A percentile compares a stretch with the other conserved stretches of the same genome.
These are phyloP conservation scores for Fregata magnificens DNA, from an alignment of 2,113 vertebrate species.

Conservation along the genomic window DNA sequence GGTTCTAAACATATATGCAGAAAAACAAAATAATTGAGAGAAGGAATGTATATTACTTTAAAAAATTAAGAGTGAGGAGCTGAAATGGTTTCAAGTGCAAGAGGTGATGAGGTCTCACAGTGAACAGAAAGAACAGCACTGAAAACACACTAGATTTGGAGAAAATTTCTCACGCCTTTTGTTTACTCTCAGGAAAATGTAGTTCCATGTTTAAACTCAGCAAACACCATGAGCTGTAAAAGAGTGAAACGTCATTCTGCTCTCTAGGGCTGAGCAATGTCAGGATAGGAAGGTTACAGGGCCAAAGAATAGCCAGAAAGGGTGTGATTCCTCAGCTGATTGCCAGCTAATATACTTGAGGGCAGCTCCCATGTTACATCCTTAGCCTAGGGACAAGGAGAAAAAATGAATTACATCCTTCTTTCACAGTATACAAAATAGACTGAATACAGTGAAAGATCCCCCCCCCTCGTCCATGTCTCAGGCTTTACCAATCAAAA, in stretches of 20 bases:
- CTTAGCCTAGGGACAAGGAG: not conserved
- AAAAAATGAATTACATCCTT: not conserved
- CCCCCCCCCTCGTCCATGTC: accelerated
- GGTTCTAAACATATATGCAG: not conserved
- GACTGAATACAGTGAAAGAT: not conserved
- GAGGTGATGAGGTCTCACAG: not conserved
- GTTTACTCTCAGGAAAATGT: not conserved
- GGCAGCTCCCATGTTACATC: not conserved
- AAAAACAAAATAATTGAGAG: not conserved
- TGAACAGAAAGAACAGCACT: not conserved
- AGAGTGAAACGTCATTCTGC: not conserved
- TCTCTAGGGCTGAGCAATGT: not conserved
- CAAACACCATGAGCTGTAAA: not conserved
- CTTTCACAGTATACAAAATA: not conserved
- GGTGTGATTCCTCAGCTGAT: not conserved
- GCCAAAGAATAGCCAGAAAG: not conserved
- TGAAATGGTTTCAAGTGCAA: not conserved
- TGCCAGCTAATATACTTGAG: not conserved
- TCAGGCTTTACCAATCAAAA: not conserved
- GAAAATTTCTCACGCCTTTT: not conserved
- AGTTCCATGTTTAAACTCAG: not conserved
- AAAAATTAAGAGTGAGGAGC: not conserved
- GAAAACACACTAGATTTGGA: not conserved
- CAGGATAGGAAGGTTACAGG: not conserved
- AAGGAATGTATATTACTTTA: not conserved